Percentiles rank a stretch among this genome's conserved stretches.
phyloP scores from a whole-genome alignment of 64 coral and sea anemone genomes.

The Astreopora myriophthalma region DNA sequence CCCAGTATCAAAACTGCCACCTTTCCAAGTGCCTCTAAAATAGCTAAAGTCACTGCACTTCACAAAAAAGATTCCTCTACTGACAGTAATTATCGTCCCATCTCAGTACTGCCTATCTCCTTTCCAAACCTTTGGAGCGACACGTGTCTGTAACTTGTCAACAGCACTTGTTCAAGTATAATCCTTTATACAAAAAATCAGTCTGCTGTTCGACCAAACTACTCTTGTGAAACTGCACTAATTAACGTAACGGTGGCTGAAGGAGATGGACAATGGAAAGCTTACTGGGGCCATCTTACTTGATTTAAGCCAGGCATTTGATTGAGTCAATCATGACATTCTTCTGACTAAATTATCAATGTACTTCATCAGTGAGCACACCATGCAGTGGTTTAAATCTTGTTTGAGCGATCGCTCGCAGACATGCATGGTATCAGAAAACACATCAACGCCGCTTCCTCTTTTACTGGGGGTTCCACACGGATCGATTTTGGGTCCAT shows the following conservation, averaged over 20 bases:
- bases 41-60: conserved; percentile 30
- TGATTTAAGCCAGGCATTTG: no score
- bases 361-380: background rate
- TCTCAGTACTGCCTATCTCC: background rate
- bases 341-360: conserved; percentile 13
- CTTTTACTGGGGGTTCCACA: background rate
- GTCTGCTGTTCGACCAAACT: conserved; percentile 8
- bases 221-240: conserved; percentile 21
- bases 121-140: conserved; percentile 38
- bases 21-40: conserved; percentile 16
- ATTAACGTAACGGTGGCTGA: conserved; percentile 24
- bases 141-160: conserved; percentile 1
- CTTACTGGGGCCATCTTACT: conserved; percentile 37
- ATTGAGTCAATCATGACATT: conserved; percentile 36
- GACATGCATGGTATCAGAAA: background rate
- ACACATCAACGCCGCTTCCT: background rate
- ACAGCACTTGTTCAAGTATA: background rate
- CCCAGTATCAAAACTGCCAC: background rate
- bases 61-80: conserved; percentile 23
- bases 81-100: conserved; percentile 4
- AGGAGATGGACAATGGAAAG: conserved; percentile 30
- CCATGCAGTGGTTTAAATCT: background rate
- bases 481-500: background rate
- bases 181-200: conserved; percentile 28
- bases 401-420: background rate